These are phyloP conservation scores for Copsychus sechellarum DNA, from an alignment of 2,113 vertebrate species.

Conservation along the genomic window DNA sequence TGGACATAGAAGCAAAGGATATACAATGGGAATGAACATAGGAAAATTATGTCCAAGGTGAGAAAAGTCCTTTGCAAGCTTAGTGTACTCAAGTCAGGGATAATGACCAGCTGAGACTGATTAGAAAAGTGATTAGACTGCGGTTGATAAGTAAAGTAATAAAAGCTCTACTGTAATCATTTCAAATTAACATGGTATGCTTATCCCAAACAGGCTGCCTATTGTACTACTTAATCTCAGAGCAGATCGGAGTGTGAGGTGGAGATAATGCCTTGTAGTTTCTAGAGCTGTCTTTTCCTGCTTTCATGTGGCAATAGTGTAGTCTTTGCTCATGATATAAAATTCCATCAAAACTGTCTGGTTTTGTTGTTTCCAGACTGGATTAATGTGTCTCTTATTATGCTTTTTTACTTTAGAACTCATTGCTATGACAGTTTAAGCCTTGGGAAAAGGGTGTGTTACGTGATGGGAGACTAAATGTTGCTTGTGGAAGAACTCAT, in stretches of 20 bases:
- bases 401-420: neutral
- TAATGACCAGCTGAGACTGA: neutral
- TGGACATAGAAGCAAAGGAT: neutral
- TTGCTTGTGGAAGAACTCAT: neutral
- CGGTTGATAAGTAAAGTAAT: neutral
- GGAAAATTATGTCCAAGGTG: neutral
- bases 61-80: neutral
- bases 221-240: neutral
- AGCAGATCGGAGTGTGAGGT: neutral
- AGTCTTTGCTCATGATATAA: neutral
- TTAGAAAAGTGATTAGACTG: neutral
- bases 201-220: neutral
- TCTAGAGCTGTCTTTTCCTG: neutral
- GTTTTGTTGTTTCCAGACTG: neutral
- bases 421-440: neutral
- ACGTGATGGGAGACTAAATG: rapidly evolving
- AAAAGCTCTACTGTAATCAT: neutral
- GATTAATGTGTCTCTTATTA: neutral
- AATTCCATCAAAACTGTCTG: neutral
- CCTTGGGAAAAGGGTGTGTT: neutral
- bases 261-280: neutral
- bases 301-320: neutral
- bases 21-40: neutral
- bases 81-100: neutral
- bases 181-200: neutral